Conservation (phyloP, 2,888 invertebrate genomes). For the Falcaria lacertinaria region DNA sequence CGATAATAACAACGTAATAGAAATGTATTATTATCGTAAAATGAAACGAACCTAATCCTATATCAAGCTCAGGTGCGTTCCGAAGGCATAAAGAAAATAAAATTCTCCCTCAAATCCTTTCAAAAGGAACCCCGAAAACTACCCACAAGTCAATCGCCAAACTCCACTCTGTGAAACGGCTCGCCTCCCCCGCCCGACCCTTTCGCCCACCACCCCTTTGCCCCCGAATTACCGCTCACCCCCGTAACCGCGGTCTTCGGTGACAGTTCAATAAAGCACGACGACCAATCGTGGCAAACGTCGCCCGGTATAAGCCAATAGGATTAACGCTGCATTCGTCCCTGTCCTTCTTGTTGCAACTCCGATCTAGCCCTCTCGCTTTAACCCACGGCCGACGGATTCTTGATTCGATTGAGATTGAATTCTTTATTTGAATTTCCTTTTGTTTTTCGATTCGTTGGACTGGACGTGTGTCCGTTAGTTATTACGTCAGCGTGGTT, state of each 20-base stretch:
- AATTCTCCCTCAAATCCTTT: slow-evolving; percentile 22
- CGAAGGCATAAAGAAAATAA: slow-evolving; percentile 5
- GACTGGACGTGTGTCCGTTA: slow-evolving; percentile 32
- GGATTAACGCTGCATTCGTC: slow-evolving; percentile 69
- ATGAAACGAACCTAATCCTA: background rate
- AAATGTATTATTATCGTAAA: background rate
- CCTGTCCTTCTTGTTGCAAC: slow-evolving; percentile 27
- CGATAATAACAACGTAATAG: background rate
- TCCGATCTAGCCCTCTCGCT: slow-evolving; percentile 39
- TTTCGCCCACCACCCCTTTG: slow-evolving; percentile 42
- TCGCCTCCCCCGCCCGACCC: slow-evolving; percentile 38
- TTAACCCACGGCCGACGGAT: slow-evolving; percentile 59
- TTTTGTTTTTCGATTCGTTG: slow-evolving; percentile 66
- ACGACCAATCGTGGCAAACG: slow-evolving; percentile 78
- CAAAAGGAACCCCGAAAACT: slow-evolving; percentile 71
- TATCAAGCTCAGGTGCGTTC: background rate
- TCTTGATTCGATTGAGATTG: slow-evolving; percentile 76
- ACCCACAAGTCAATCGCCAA: slow-evolving; percentile 79
- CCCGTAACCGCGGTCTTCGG: slow-evolving; percentile 75
- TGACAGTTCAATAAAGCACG: slow-evolving; percentile 78
- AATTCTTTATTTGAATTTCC: slow-evolving; percentile 71
- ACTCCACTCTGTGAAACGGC: slow-evolving; percentile 66
- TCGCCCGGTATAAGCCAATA: slow-evolving; percentile 78
- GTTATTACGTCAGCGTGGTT: slow-evolving; percentile 22
- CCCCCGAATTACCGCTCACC: slow-evolving; percentile 73